These are phyloP conservation scores for Melipona quadrifasciata DNA, from an alignment of 1,140 invertebrate species.

Conservation along the genomic window DNA sequence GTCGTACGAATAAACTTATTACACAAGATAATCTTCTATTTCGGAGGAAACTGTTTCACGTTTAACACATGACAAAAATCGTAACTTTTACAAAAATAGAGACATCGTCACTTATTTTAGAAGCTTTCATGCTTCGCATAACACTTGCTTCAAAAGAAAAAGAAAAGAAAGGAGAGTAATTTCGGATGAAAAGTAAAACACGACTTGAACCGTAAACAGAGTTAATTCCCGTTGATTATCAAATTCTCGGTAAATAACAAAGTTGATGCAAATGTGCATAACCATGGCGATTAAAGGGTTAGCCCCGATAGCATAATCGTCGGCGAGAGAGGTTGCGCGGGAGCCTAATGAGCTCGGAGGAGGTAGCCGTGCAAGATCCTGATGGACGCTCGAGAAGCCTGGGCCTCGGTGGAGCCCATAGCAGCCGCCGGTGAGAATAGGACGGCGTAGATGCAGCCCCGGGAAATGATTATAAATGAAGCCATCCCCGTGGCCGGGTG, in stretches of 20 bases:
- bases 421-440: constrained; percentile 14
- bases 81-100: no score
- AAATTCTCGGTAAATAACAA: constrained; percentile 3
- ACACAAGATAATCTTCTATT: neutral
- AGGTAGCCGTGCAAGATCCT: constrained; percentile 48
- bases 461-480: constrained; percentile 80
- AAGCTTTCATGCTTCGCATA: no score
- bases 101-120: no score
- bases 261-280: constrained; percentile 21
- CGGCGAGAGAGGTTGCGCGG: constrained; percentile 3
- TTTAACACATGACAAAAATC: no score
- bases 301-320: constrained; percentile 28
- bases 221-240: constrained; percentile 13
- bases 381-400: constrained; percentile 49
- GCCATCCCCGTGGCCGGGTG: constrained; percentile 68
- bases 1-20: neutral
- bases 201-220: neutral
- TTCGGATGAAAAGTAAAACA: no score
- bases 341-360: constrained; percentile 53
- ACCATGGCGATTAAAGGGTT: constrained; percentile 38
- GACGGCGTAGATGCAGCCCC: constrained; percentile 73
- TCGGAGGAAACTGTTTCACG: neutral
- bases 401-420: constrained; percentile 33
- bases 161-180: no score
- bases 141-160: no score